Conservation (phyloP, 2,888 invertebrate species). For the Protonemura montana region DNA sequence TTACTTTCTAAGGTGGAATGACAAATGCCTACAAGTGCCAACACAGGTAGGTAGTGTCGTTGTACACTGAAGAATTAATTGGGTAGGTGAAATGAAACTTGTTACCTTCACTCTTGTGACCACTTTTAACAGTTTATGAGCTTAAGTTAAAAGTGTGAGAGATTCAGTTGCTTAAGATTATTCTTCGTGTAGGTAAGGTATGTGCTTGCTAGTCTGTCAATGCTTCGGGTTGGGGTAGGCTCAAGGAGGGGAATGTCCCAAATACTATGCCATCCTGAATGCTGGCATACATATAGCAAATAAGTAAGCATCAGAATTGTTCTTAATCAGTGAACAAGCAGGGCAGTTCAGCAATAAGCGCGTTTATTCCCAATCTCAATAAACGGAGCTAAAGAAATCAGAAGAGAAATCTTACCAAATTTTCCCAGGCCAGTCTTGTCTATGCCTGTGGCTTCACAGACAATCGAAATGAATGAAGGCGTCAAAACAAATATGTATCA, state of each 20-base stretch:
- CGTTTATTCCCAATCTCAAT: neutral
- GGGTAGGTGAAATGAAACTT: too few species aligned
- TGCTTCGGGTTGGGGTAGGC: neutral
- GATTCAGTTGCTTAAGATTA: too few species aligned
- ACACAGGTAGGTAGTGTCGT: too few species aligned
- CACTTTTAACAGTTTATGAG: too few species aligned
- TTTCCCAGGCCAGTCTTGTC: neutral
- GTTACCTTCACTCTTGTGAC: too few species aligned
- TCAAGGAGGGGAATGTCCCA: neutral
- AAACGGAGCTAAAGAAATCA: neutral
- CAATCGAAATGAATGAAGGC: neutral
- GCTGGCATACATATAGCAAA: too few species aligned
- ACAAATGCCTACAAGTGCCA: too few species aligned
- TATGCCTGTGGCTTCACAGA: neutral
- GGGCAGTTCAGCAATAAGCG: neutral
- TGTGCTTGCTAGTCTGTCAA: neutral
- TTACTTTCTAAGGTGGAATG: too few species aligned
- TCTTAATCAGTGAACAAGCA: neutral
- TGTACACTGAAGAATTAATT: too few species aligned
- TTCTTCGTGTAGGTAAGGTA: too few species aligned
- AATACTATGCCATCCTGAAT: neutral
- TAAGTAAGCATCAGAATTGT: too few species aligned
- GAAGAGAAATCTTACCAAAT: neutral
- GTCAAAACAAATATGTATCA: neutral
- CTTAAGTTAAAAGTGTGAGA: too few species aligned